Evolutionary conservation across 2,797 vertebrate genomes (phyloP).

Genomic region (Loriculus beryllinus): DNA sequence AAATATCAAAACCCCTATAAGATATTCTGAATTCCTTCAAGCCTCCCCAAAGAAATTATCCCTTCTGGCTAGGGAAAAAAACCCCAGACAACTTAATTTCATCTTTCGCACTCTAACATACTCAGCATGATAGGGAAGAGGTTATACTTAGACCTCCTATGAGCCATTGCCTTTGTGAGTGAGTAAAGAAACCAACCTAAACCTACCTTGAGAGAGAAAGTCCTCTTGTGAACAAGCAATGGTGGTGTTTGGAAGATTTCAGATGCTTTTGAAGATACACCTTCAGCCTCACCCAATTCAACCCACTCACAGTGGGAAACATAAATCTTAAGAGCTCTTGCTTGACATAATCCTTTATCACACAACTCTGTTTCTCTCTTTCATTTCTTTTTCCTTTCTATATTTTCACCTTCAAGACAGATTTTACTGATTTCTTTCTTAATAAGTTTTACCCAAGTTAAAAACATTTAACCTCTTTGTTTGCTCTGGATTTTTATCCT

Average conservation of each 20-base stretch:
- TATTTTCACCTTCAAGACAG: not conserved
- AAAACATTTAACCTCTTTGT: not conserved
- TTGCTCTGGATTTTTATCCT: not conserved
- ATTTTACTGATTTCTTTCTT: not conserved
- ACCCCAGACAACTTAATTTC: not conserved
- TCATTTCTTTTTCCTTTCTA: not conserved
- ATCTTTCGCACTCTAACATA: not conserved
- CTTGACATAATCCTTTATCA: not conserved
- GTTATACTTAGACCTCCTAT: not conserved
- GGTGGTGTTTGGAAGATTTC: not conserved
- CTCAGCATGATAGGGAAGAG: not conserved
- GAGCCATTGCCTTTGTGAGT: not conserved
- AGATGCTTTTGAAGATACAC: not conserved
- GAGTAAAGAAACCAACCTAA: not conserved
- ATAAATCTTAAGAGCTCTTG: not conserved
- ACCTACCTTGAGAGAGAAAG: not conserved
- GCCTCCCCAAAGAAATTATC: not conserved
- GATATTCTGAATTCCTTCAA: not conserved
- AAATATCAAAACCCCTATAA: not conserved
- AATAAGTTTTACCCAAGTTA: not conserved
- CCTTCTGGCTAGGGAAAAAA: not conserved
- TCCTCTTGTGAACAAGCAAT: not conserved
- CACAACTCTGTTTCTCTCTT: not conserved
- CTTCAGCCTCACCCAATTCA: not conserved
- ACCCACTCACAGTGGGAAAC: not conserved